Evolutionary conservation across 2,888 invertebrate genomes (phyloP).

Genomic region (Abrostola triplasia): DNA sequence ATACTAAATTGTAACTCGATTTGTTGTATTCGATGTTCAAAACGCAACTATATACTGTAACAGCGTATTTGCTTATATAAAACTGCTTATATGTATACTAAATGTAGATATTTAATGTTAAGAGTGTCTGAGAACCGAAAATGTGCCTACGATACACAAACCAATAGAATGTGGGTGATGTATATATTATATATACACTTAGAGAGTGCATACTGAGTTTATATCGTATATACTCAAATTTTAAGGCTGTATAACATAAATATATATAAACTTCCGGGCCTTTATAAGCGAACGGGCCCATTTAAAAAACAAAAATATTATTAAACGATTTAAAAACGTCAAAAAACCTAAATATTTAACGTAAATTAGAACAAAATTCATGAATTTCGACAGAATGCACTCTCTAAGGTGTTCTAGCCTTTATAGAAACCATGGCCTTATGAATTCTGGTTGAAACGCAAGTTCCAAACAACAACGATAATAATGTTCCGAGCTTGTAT

Average conservation of each 20-base stretch:
- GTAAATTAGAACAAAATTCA: background rate
- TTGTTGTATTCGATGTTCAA: slow-evolving; percentile 46
- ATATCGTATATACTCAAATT: background rate
- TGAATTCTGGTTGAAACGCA: slow-evolving; percentile 20
- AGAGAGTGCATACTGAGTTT: slow-evolving; percentile 24
- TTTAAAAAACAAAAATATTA: background rate
- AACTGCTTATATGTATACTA: slow-evolving; percentile 42
- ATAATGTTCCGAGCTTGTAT: slow-evolving; percentile 39
- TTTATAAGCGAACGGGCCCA: background rate
- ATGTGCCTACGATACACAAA: slow-evolving; percentile 56
- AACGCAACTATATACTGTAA: slow-evolving; percentile 46
- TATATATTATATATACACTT: slow-evolving; percentile 45
- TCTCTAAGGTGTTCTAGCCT: slow-evolving; percentile 34
- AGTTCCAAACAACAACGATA: slow-evolving; percentile 40
- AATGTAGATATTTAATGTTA: slow-evolving; percentile 39
- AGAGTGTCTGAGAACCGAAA: slow-evolving; percentile 50
- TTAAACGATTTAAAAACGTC: background rate
- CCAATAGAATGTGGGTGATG: slow-evolving; percentile 45
- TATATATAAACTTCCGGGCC: background rate
- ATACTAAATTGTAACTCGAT: slow-evolving; percentile 29
- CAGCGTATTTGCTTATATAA: slow-evolving; percentile 47
- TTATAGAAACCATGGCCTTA: slow-evolving; percentile 41
- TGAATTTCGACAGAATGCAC: slow-evolving; percentile 16
- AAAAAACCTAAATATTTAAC: background rate
- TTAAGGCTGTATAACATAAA: too few relatives aligned